phyloP scores from a whole-genome alignment of 2,797 vertebrate genomes.

The Nannoperca obscura region DNA sequence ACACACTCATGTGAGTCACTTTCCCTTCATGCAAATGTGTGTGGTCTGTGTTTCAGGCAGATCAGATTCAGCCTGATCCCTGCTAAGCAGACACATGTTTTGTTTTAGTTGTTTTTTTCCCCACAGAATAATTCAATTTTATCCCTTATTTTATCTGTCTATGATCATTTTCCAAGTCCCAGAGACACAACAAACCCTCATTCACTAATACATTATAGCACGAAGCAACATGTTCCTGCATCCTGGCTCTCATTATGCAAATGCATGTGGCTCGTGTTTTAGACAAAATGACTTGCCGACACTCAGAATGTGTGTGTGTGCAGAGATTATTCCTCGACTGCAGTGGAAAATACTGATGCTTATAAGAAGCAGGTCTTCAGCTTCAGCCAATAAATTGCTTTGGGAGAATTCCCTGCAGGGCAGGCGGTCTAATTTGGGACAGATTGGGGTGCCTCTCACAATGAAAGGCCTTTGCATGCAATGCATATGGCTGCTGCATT shows the following conservation, averaged over 20 bases:
- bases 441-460: conserved; percentile 22
- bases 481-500: neutral
- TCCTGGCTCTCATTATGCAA: conserved; percentile 57
- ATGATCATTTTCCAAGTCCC: neutral
- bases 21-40: conserved; percentile 50
- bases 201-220: neutral
- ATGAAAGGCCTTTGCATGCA: conserved; percentile 23
- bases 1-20: neutral
- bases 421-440: conserved; percentile 21
- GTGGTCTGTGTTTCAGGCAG: conserved; percentile 8
- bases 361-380: conserved; percentile 17
- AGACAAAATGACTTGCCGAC: conserved; percentile 30
- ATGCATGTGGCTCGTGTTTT: conserved; percentile 47
- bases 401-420: conserved; percentile 18
- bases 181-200: conserved; percentile 2
- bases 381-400: conserved; percentile 22
- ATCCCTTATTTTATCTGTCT: neutral
- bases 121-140: neutral
- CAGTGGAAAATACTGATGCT: conserved; percentile 30
- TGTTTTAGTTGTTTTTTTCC: neutral
- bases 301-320: conserved; percentile 20
- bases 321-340: conserved; percentile 40
- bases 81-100: neutral
- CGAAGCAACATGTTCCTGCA: conserved; percentile 18
- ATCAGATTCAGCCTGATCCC: conserved; percentile 8